These are phyloP conservation scores for Plutella xylostella DNA, from an alignment of 2,888 invertebrate species.

Conservation along the genomic window DNA sequence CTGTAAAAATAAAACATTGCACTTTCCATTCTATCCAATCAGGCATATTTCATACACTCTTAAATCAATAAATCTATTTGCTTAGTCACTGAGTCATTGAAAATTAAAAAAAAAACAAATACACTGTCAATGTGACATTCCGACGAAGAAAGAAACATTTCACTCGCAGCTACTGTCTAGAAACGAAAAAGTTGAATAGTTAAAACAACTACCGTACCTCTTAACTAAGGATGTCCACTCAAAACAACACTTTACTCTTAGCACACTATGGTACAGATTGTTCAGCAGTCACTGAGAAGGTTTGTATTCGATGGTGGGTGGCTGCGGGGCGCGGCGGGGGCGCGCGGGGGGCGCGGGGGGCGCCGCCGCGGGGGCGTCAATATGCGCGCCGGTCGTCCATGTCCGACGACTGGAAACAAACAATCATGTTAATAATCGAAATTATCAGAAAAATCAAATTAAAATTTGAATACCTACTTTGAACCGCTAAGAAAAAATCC, in stretches of 20 bases:
- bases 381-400: constrained; percentile 59
- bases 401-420: constrained; percentile 44
- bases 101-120: constrained; percentile 16
- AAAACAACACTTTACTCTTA: constrained; percentile 43
- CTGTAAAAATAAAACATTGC: constrained; percentile 5
- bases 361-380: constrained; percentile 46
- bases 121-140: constrained; percentile 19
- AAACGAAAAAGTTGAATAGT: constrained; percentile 12
- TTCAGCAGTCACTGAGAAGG: constrained; percentile 12
- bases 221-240: constrained; percentile 32
- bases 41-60: constrained; percentile 1
- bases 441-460: no score
- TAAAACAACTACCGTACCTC: constrained; percentile 24
- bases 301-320: constrained; percentile 14
- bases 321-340: constrained; percentile 15
- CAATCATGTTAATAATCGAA: no score
- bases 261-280: constrained; percentile 34
- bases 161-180: constrained; percentile 13
- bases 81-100: constrained; percentile 7
- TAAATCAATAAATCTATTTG: constrained; percentile 1
- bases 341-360: constrained; percentile 18
- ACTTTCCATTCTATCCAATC: background rate
- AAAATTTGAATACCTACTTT: no score
- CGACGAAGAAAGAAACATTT: constrained; percentile 12
- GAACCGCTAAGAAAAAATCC: no score